A percentile compares a stretch with the other conserved stretches of the same genome.
Conservation (phyloP, 2,888 invertebrate genomes). For the Drosophila pseudotalamancana region DNA sequence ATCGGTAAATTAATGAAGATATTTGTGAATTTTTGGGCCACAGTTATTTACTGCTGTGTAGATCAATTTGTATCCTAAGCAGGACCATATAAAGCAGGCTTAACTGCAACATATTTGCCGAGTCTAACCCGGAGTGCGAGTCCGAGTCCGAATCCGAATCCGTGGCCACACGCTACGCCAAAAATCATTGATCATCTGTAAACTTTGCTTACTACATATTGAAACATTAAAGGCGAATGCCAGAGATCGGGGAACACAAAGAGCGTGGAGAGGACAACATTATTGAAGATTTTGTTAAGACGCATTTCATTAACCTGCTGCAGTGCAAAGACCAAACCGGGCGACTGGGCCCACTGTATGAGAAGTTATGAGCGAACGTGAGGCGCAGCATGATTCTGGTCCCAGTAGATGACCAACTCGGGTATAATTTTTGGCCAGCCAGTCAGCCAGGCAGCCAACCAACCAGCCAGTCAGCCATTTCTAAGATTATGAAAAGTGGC, state of each 20-base stretch:
- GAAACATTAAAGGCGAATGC: constrained; percentile 65
- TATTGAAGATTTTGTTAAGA: constrained; percentile 72
- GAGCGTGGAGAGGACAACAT: constrained; percentile 36
- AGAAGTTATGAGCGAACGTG: constrained; percentile 72
- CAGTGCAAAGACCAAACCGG: constrained; percentile 2
- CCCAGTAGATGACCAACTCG: constrained; percentile 31
- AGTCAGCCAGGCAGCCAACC: constrained; percentile 19
- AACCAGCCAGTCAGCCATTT: constrained; percentile 40
- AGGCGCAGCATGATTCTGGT: constrained; percentile 56
- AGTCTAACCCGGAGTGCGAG: too few species aligned
- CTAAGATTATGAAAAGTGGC: constrained; percentile 77
- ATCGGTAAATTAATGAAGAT: background rate
- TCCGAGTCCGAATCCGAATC: too few species aligned
- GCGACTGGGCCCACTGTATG: constrained; percentile 23
- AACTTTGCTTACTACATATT: constrained; percentile 58
- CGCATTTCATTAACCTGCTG: constrained; percentile 82
- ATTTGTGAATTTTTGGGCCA: background rate
- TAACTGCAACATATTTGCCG: constrained; percentile 45
- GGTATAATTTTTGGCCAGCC: constrained; percentile 54
- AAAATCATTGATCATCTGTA: constrained; percentile 73
- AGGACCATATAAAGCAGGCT: constrained; percentile 34
- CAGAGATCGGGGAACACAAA: constrained; percentile 22
- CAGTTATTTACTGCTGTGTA: constrained; percentile 5
- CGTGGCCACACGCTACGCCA: constrained; percentile 73
- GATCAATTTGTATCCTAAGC: constrained; percentile 42